Base-by-base conservation (phyloP, 2,113 vertebrate species). In the Ramphastos sulfuratus region DNA sequence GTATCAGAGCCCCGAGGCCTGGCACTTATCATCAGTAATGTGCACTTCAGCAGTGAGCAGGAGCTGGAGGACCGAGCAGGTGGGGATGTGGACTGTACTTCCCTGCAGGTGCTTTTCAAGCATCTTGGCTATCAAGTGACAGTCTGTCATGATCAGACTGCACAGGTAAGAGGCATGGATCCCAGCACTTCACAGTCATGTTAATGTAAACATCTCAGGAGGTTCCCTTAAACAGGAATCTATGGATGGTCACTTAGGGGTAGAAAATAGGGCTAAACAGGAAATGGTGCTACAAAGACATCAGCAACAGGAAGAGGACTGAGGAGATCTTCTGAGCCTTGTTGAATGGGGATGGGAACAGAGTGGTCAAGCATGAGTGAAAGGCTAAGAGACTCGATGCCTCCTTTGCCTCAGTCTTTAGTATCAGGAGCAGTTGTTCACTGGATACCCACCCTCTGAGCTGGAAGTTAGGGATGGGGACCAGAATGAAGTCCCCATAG, bases 1-100 rank as follows among this genome's bases (percentile, higher is more conserved):
- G 90, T 79, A 44, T 99, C 99, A 12, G 95, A 96, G 39, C 99
- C 99, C 3, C 98, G 98, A 21, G 99, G 99, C 60, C 95, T 98
- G 50, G 99, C 98, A 3, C 93, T 99, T 90, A 98, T 99, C 77
- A 98, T 99, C 90, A 99, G 99, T 93, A 99, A 99, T 1, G 97
- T 99, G 91, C 97, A 61, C 61, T 99, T 99, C 96, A 98, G 97
- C 59, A 92, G 97, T 3, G 94, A 97, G 70, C 97, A 98, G 27
- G 99, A 99, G 33, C 97, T 99, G 84, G 98, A 99, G 55, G 97
- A 97, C 24, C 98, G 99, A 10, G 95, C 98, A 10, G 99, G 99
- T 11, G 99, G 99, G 5, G 98, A 99, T 27, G 99, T 99, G 92
- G 99, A 99, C 85, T 98, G 98, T 17, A 96, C 95, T 83, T 97